Conservation (phyloP, 1,140 invertebrate genomes). For the Cotesia glomerata region DNA sequence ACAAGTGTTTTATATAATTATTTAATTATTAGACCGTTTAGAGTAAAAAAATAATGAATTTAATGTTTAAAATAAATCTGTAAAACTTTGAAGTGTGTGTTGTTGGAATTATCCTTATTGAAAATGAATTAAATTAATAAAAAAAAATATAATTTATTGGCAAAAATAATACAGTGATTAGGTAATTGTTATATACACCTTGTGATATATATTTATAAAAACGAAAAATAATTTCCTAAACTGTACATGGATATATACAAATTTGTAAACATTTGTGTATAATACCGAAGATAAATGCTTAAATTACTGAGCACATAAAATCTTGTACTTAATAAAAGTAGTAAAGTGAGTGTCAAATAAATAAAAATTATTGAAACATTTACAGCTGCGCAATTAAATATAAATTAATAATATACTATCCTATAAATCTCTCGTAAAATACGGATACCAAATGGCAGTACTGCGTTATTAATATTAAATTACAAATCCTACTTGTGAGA, state of each 20-base stretch:
- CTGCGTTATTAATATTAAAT: constrained; percentile 1
- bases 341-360: no score
- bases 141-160: background rate
- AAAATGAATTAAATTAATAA: background rate
- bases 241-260: constrained; percentile 33
- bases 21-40: no score
- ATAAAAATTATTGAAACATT: no score
- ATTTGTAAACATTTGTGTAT: background rate
- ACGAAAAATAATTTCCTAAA: constrained; percentile 2
- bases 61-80: no score
- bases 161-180: constrained; percentile 25
- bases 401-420: background rate
- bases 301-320: background rate
- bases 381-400: background rate
- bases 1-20: no score
- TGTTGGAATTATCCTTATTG: no score
- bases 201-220: constrained; percentile 6
- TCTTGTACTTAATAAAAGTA: no score
- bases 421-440: background rate
- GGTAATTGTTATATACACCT: background rate
- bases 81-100: no score
- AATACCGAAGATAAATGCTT: background rate
- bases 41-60: no score
- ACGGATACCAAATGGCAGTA: background rate
- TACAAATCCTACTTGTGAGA: background rate